A percentile compares a stretch with the other conserved stretches of the same genome.
These are phyloP conservation scores for Hoplias malabaricus DNA, from an alignment of 2,113 vertebrate genomes.

Conservation along the genomic window DNA sequence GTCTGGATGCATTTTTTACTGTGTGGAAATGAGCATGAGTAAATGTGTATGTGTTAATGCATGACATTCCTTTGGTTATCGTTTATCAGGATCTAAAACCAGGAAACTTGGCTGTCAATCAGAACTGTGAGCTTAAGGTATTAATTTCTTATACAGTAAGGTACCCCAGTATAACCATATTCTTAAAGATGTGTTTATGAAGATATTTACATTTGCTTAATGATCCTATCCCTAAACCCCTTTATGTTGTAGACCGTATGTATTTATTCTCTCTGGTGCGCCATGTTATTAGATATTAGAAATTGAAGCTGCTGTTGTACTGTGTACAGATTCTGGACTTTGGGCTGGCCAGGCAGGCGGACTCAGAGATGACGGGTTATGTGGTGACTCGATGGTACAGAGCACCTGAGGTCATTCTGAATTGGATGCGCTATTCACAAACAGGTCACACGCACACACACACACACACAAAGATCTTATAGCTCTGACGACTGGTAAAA, in stretches of 20 bases:
- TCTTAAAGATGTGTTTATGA: no score
- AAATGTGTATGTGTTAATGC: background rate
- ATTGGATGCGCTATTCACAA: slow-evolving; percentile 97
- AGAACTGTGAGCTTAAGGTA: slow-evolving; percentile 97
- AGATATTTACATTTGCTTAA: no score
- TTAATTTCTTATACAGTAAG: background rate
- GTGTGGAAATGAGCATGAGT: background rate
- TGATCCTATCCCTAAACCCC: no score
- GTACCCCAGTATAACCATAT: no score
- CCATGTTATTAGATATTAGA: no score
- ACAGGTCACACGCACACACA: slow-evolving; percentile 76
- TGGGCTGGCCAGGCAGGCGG: slow-evolving; percentile 90
- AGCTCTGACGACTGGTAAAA: background rate
- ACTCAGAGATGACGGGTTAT: slow-evolving; percentile 97
- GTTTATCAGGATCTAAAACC: slow-evolving; percentile 89
- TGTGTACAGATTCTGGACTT: slow-evolving; percentile 91
- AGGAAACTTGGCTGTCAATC: slow-evolving; percentile 91
- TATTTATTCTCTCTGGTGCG: background rate
- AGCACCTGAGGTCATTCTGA: slow-evolving; percentile 96
- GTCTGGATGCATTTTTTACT: background rate
- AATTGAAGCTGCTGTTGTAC: background rate
- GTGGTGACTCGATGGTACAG: slow-evolving; percentile 98
- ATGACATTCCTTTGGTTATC: background rate
- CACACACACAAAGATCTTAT: background rate
- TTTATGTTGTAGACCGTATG: no score